These are phyloP conservation scores for Drosophila mercatorum DNA, from an alignment of 2,888 invertebrate species.

Conservation along the genomic window DNA sequence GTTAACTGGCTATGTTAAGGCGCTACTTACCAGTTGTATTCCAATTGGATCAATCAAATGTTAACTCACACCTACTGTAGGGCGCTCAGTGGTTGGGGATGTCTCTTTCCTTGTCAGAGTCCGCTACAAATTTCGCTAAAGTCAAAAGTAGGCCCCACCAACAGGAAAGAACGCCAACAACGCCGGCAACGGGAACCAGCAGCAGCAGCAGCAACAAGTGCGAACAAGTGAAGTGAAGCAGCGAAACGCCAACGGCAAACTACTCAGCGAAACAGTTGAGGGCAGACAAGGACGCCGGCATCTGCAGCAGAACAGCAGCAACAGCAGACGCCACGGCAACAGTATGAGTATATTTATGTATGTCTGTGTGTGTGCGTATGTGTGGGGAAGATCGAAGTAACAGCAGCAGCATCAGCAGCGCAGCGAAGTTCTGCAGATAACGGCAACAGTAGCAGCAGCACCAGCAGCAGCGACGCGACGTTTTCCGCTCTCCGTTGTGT, in stretches of 20 bases:
- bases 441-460: constrained; percentile 49
- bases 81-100: not conserved
- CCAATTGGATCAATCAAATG: not conserved
- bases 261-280: constrained; percentile 42
- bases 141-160: constrained; percentile 65
- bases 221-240: constrained; percentile 60
- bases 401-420: constrained; percentile 48
- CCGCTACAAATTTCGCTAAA: constrained; percentile 70
- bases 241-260: constrained; percentile 65
- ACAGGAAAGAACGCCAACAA: constrained; percentile 63
- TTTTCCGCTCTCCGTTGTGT: constrained; percentile 38
- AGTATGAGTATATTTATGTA: constrained; percentile 7
- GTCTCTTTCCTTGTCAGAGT: not conserved
- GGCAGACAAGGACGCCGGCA: constrained; percentile 30
- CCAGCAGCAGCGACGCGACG: constrained; percentile 58
- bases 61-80: too few species aligned
- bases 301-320: constrained; percentile 29
- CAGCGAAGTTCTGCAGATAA: constrained; percentile 53
- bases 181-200: constrained; percentile 52
- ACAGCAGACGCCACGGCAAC: constrained; percentile 39
- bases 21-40: constrained; percentile 28
- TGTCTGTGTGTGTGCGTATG: constrained; percentile 7
- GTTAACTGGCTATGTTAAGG: constrained; percentile 16
- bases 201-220: constrained; percentile 49
- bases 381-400: constrained; percentile 47